Evolutionary conservation across 1,140 invertebrate species (phyloP), one percentile per base, ranked within the genome.

Genomic region (Dufourea novaeangliae): DNA sequence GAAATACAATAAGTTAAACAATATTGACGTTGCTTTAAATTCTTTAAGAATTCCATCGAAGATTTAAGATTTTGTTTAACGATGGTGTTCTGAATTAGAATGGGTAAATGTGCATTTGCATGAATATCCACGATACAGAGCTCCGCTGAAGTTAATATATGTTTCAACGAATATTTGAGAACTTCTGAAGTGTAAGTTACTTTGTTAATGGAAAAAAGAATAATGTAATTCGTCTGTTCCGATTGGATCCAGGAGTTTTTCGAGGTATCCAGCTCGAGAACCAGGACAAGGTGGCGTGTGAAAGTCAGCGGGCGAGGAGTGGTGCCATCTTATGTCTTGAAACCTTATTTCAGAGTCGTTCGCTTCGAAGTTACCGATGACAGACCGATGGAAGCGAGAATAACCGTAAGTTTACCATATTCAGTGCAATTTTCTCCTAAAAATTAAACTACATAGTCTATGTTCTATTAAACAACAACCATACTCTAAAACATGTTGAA

Each of bases 291-390:
- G 10, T 73, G 59, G 69, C 32, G 4, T 4, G 2, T 78, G 10
- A 63, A n/a, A 29, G 27, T 78, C 17, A 34, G 22, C 0, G 69
- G 59, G 1, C 17, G 61, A 4, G 46, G 59, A 57, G 69, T 64
- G 59, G 50, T 72, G 59, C 76, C 76, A 63, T 78, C 69, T 57
- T 78, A 57, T 22, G 39, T 78, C 5, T 0, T 76, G 7, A 59
- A 59, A 3, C 73, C 66, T 17, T 32, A 17, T 12, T 69, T 76
- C 44, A 20, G 73, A 20, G 73, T 76, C 0, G 73, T 54, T 22
- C 66, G 66, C 20, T 37, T 69, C 1, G 25, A 76, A 17, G 25
- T 69, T 46, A 17, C 3, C 66, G 66, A 41, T 20, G 29, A 69
- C 2, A 37, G 29, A 22, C 20, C 39, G 0, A 22, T 39, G 3